A percentile compares a stretch with the other conserved stretches of the same genome.
These are phyloP conservation scores for Oriolus oriolus DNA, from an alignment of 2,113 vertebrate genomes.

Conservation along the genomic window DNA sequence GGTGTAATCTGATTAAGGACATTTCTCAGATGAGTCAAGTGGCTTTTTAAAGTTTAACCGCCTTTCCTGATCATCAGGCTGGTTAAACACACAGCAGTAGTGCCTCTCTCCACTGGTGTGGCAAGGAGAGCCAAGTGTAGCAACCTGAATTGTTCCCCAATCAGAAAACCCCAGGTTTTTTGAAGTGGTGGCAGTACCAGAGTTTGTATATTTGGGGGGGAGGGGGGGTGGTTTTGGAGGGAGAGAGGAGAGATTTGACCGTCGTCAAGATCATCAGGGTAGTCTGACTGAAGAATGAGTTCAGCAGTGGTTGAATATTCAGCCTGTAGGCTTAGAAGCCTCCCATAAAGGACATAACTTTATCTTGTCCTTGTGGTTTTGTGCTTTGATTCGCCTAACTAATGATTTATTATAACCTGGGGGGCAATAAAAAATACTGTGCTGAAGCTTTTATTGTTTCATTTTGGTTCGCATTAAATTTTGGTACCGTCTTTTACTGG, in stretches of 20 bases:
- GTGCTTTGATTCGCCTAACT: conserved; percentile 25
- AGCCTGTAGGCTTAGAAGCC: neutral
- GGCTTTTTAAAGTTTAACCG: neutral
- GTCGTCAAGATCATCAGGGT: neutral
- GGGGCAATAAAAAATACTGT: neutral
- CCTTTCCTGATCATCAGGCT: neutral
- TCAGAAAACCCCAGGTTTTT: neutral
- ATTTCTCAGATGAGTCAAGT: neutral
- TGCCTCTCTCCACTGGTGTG: neutral
- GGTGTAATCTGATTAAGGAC: neutral
- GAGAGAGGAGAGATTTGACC: neutral
- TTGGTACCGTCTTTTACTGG: conserved; percentile 10
- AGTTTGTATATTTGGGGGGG: neutral
- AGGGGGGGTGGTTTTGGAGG: neutral
- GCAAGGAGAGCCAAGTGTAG: neutral
- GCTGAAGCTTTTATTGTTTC: conserved; percentile 51
- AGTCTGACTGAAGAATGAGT: neutral
- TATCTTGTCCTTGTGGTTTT: conserved; percentile 39
- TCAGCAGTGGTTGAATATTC: neutral
- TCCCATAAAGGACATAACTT: conserved; percentile 4
- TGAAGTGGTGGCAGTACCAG: neutral
- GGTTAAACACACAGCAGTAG: neutral
- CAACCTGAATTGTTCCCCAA: neutral
- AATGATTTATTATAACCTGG: conserved; percentile 34
- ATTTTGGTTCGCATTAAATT: conserved; percentile 38